Base-by-base conservation (phyloP, 23 tunicate species). In the Ciona savignyi region DNA sequence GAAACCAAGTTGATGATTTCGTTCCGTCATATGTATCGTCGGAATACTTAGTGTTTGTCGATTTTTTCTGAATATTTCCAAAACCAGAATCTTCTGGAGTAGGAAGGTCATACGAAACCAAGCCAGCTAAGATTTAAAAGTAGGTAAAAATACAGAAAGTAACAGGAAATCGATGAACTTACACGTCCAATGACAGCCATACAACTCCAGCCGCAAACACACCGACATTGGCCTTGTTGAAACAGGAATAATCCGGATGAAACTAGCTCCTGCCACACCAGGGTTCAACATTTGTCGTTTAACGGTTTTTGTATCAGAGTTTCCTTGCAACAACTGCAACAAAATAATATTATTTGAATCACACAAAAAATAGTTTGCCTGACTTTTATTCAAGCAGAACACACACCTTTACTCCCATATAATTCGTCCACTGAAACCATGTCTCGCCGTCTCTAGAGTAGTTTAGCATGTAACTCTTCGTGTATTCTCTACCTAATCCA, bases 21-120 rank as follows among this genome's bases (percentile, higher is more conserved):
- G 0, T 63, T 33, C 96, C 96, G 60, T 88, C 96, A 63, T 88
- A 88, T 11, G 80, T 65, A 15, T 81, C 87, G 74, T 88, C 96
- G 25, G 76, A 73, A 56, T 63, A 88, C 73, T 62, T 71, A 62
- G 70, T 70, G 28, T 66, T 30, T 1, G 64, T 30, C 1, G 64
- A 24, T 20, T 4, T 72, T 28, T 32, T 48, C 29, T 23, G 29
- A 11, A 19, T 70, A 51, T 33, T 2, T 20, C 61, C 67, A 6
- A 19, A 4, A 35, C 72, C 74, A 9, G 15, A 4, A 35, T 78
- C 80, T 15, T 67, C 85, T 0, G 96, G 96, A 0, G 79, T 56
- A 1, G 96, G 83, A 30, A 82, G 77, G 25, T 67, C 80, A 80
- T 88, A 88, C 19, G 83, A 70, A 6, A 81, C 30, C 23, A 88